phyloP scores from a whole-genome alignment of 1,140 invertebrate genomes.

The Elysia chlorotica region DNA sequence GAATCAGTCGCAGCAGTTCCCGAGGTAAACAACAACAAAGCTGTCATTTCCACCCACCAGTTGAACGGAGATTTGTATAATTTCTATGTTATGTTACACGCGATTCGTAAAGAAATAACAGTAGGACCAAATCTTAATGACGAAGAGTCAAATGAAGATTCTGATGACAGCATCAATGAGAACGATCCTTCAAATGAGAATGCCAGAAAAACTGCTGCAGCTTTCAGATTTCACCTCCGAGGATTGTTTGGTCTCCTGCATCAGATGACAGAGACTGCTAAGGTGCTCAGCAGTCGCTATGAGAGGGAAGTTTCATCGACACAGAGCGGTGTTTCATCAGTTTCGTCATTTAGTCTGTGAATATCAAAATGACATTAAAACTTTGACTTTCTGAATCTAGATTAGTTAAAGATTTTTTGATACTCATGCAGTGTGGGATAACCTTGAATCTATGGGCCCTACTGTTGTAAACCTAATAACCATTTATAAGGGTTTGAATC shows the following conservation, averaged over 20 bases:
- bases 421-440: too few relatives aligned
- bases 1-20: slow-evolving; percentile 16
- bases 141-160: slow-evolving; percentile 14
- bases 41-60: slow-evolving; percentile 23
- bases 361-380: too few relatives aligned
- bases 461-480: too few relatives aligned
- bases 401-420: too few relatives aligned
- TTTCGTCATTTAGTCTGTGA: slow-evolving; percentile 34
- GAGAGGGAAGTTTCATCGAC: slow-evolving; percentile 36
- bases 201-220: slow-evolving; percentile 38
- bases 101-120: slow-evolving; percentile 40
- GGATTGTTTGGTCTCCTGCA: slow-evolving; percentile 42
- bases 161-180: slow-evolving; percentile 23
- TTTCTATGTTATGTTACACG: slow-evolving; percentile 43
- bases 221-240: slow-evolving; percentile 41
- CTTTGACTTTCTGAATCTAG: too few relatives aligned
- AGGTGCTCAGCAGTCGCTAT: slow-evolving; percentile 38
- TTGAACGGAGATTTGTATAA: slow-evolving; percentile 38
- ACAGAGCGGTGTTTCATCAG: slow-evolving; percentile 21
- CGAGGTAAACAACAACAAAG: slow-evolving; percentile 38
- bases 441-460: too few relatives aligned
- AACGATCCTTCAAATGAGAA: slow-evolving; percentile 24
- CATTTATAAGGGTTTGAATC: too few relatives aligned
- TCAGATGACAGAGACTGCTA: slow-evolving; percentile 47
- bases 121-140: slow-evolving; percentile 23